Percentiles rank a stretch among this genome's conserved stretches.
phyloP scores from a whole-genome alignment of 2,888 invertebrate genomes.

The Plebejus melissa region DNA sequence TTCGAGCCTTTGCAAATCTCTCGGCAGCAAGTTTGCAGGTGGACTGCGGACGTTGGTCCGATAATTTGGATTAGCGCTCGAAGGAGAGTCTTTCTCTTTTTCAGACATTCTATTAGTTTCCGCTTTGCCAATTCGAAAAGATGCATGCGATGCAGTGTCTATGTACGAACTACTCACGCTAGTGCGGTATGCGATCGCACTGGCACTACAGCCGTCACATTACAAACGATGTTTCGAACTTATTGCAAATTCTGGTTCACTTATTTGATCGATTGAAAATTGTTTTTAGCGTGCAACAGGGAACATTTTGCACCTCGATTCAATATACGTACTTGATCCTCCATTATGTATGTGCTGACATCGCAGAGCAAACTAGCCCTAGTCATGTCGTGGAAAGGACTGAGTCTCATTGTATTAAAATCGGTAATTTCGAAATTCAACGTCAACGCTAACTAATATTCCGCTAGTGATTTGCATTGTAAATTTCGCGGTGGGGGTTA shows the following conservation, averaged over 20 bases:
- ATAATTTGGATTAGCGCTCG: constrained; percentile 53
- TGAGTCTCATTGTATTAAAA: constrained; percentile 75
- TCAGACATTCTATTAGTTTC: constrained; percentile 36
- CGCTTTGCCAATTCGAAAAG: constrained; percentile 44
- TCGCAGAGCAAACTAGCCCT: constrained; percentile 63
- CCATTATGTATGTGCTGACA: constrained; percentile 61
- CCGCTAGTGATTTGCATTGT: constrained; percentile 76
- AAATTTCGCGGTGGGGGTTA: constrained; percentile 71
- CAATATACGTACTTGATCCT: constrained; percentile 70
- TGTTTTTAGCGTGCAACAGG: constrained; percentile 57
- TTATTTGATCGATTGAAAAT: constrained; percentile 63
- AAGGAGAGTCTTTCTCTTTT: constrained; percentile 50
- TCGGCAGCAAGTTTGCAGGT: constrained; percentile 54
- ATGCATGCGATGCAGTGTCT: constrained; percentile 52
- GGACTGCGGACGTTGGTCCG: constrained; percentile 56
- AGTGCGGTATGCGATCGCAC: constrained; percentile 63
- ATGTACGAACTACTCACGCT: constrained; percentile 56
- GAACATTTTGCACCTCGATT: constrained; percentile 48
- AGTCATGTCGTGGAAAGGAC: constrained; percentile 70
- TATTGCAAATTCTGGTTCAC: constrained; percentile 62
- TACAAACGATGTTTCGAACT: constrained; percentile 62
- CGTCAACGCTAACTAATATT: constrained; percentile 75
- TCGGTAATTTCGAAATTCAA: constrained; percentile 76
- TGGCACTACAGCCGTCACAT: constrained; percentile 62
- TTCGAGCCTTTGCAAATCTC: constrained; percentile 69